Base-by-base conservation (phyloP, 2,797 vertebrate genomes). In the Muraenolepis orangiensis region DNA sequence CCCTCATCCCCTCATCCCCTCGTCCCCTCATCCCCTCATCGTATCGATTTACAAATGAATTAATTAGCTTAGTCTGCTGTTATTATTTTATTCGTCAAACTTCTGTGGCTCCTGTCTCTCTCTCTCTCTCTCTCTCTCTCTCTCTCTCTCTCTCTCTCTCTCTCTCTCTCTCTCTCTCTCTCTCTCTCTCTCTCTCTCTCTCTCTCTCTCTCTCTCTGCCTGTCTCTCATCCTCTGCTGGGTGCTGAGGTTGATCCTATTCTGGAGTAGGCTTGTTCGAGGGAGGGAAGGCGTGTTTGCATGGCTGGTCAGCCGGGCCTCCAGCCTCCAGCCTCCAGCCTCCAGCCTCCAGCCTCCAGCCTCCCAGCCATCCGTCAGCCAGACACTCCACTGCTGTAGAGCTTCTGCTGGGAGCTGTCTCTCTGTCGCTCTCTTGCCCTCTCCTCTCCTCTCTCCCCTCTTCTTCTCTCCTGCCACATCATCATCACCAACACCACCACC, bases 321-420 rank as follows among this genome's bases (percentile, higher is more conserved):
- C n/a, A n/a, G n/a, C n/a, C n/a, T n/a, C n/a, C n/a, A n/a, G n/a
- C n/a, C n/a, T n/a, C n/a, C n/a, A n/a, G n/a, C n/a, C n/a, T n/a
- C n/a, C n/a, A n/a, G n/a, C n/a, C n/a, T n/a, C n/a, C n/a, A n/a
- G n/a, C n/a, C n/a, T n/a, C 51, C 51, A 10, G 51, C 51, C 6
- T 8, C 85, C 81, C 86, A 83, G 90, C 92, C 90, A 91, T 93
- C 92, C 82, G 86, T 93, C 93, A 93, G 87, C 78, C 83, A 90
- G 91, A 92, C 89, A 84, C 67, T 79, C 86, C 87, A 93, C 93
- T 93, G 92, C 93, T 93, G 88, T 87, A 91, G 85, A 85, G 90
- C 26, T 91, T 93, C 91, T 91, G 90, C 86, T 86, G 90, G 91
- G 90, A 93, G 89, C 87, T 84, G 88, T 87, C 90, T 91, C 83